phyloP scores from a whole-genome alignment of 2,888 invertebrate species.

The Heterodera filipjevi region DNA sequence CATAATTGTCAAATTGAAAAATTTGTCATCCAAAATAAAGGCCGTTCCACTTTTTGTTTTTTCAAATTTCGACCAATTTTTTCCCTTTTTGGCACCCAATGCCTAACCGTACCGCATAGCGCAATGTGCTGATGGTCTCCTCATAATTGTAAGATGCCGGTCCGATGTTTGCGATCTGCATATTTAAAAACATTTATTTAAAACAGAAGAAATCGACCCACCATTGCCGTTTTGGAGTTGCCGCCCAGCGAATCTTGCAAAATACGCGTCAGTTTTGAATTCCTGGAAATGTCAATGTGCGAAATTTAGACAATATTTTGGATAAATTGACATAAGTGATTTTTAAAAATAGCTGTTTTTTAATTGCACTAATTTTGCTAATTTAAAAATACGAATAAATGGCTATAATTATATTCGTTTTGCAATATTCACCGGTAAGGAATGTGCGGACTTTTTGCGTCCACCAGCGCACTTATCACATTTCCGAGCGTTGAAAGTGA shows the following conservation, averaged over 20 bases:
- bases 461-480: slow-evolving; percentile 95
- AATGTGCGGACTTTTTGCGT: slow-evolving; percentile 94
- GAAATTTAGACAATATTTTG: too few species aligned
- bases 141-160: slow-evolving; percentile 94
- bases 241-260: slow-evolving; percentile 86
- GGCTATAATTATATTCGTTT: too few species aligned
- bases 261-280: slow-evolving; percentile 90
- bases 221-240: slow-evolving; percentile 70
- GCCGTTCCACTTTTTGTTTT: too few species aligned
- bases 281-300: slow-evolving; percentile 67
- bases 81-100: too few species aligned
- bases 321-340: too few species aligned
- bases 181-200: not conserved
- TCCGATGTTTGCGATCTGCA: slow-evolving; percentile 90
- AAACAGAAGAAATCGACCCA: slow-evolving; percentile 39
- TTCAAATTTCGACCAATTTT: too few species aligned
- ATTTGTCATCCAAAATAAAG: too few species aligned
- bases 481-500: slow-evolving; percentile 95
- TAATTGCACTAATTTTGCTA: too few species aligned
- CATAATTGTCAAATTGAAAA: too few species aligned
- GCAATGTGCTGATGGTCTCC: slow-evolving; percentile 91
- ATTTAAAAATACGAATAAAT: too few species aligned
- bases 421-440: slow-evolving; percentile 76
- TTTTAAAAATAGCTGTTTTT: too few species aligned
- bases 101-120: slow-evolving; percentile 86